Percentiles rank a stretch among this genome's conserved stretches.
phyloP scores from a whole-genome alignment of 2,113 vertebrate genomes.

The Gadus macrocephalus region DNA sequence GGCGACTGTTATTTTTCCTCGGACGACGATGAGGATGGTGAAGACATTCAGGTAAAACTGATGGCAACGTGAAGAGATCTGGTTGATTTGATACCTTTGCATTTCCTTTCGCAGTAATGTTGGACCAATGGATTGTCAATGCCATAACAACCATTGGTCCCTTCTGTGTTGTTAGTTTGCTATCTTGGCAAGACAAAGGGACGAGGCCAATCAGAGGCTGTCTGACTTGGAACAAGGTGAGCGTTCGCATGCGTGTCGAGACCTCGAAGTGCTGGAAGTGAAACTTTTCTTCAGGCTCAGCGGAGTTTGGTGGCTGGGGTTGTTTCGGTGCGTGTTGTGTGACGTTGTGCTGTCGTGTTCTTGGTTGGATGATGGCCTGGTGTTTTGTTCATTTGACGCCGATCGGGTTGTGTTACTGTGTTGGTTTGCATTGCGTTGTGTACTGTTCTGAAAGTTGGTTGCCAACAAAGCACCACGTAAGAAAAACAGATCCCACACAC shows the following conservation, averaged over 20 bases:
- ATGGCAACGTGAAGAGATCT: background rate
- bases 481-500: too few relatives aligned
- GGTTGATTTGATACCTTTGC: background rate
- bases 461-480: too few relatives aligned
- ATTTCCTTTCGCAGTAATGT: background rate
- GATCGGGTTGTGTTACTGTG: too few relatives aligned
- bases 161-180: slow-evolving; percentile 30
- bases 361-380: too few relatives aligned
- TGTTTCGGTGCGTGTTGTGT: too few relatives aligned
- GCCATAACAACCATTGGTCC: background rate
- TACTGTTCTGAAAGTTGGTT: background rate
- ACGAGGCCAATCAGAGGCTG: slow-evolving; percentile 61
- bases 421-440: too few relatives aligned
- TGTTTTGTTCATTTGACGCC: too few relatives aligned
- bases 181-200: slow-evolving; percentile 52
- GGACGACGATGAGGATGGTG: slow-evolving; percentile 53
- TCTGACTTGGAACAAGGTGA: slow-evolving; percentile 71
- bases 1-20: slow-evolving; percentile 40
- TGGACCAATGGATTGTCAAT: too few relatives aligned
- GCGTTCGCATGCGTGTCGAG: background rate
- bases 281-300: too few relatives aligned
- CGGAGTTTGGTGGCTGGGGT: too few relatives aligned
- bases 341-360: too few relatives aligned
- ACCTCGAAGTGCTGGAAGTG: too few relatives aligned
- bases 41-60: slow-evolving; percentile 61